Base-by-base conservation (phyloP, 2,797 vertebrate species). In the Cuculus canorus region DNA sequence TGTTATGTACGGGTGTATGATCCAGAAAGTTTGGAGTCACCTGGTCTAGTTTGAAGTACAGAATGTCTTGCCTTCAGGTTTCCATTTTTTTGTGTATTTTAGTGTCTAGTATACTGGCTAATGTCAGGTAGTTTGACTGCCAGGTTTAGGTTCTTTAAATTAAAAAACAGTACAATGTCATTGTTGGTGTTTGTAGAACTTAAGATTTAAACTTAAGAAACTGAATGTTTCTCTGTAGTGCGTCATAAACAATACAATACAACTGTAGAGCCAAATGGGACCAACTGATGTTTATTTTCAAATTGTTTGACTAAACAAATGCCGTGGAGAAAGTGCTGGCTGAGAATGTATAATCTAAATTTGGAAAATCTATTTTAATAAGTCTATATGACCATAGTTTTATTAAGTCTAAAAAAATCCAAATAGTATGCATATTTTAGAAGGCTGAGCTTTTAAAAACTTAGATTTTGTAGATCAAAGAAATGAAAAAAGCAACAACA, bases 311-410 rank as follows among this genome's bases (percentile, higher is more conserved):
- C n/a, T 86, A 57, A 82, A 70, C 35, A 78, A 61, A 69, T 52
- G 30, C 37, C 37, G 16, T 30, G 13, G 10, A 82, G 33, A 71
- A 91, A 69, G 27, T 33, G 5, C 37, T 84, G 43, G 5, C 45
- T 72, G 32, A 48, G 35, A 64, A 65, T 24, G 8, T 60, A n/a
- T 37, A 18, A 72, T 65, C 9, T 83, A 66, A 72, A 73, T 69
- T 47, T 82, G 60, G 41, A 70, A 80, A 77, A 57, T 60, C 9
- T 86, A 8, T 86, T 85, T 86, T 90, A 80, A 22, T 72, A 75
- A 16, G 11, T 43, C 19, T 70, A 11, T 81, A 63, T 75, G 27
- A 73, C 23, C 27, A 50, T n/a, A 66, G 17, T 9, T 32, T 4
- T 73, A 64, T 56, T 84, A 84, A 75, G 11, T 11, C 18, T 79